These are phyloP conservation scores for Eriosoma lanigerum DNA, from an alignment of 1,140 invertebrate species.

Conservation along the genomic window DNA sequence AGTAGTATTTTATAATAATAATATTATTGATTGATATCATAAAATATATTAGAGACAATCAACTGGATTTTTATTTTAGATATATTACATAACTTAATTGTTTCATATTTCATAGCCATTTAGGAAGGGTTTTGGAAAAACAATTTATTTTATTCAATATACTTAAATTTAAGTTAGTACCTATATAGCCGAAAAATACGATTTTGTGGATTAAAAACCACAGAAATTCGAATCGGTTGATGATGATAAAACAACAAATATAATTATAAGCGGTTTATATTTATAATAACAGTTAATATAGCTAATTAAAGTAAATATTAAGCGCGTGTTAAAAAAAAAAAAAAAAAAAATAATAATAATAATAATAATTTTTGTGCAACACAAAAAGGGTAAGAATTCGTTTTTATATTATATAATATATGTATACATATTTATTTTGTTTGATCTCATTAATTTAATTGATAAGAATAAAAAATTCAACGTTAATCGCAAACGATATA, in stretches of 20 bases:
- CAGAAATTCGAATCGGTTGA: neutral
- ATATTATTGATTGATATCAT: slow-evolving; percentile 13
- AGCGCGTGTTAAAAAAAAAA: neutral
- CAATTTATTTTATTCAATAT: slow-evolving; percentile 7
- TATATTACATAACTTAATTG: neutral
- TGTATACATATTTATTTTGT: slow-evolving; percentile 42
- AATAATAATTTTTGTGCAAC: slow-evolving; percentile 36
- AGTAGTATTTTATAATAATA: slow-evolving; percentile 22
- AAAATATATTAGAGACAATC: slow-evolving; percentile 48
- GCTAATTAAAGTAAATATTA: slow-evolving; percentile 12
- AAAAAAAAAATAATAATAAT: slow-evolving; percentile 6
- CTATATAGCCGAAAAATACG: neutral
- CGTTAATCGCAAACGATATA: neutral
- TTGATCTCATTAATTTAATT: slow-evolving; percentile 46
- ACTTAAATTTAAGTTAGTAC: neutral
- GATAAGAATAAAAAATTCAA: slow-evolving; percentile 20
- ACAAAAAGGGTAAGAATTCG: slow-evolving; percentile 36
- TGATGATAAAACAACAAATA: neutral
- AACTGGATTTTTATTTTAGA: slow-evolving; percentile 48
- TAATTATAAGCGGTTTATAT: neutral
- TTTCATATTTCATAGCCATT: neutral
- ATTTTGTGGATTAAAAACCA: neutral
- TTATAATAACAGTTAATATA: neutral
- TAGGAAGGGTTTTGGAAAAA: slow-evolving; percentile 3
- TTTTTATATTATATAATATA: neutral